These are phyloP conservation scores for Monodelphis domestica DNA, from an alignment of 2,797 vertebrate species.

Conservation along the genomic window DNA sequence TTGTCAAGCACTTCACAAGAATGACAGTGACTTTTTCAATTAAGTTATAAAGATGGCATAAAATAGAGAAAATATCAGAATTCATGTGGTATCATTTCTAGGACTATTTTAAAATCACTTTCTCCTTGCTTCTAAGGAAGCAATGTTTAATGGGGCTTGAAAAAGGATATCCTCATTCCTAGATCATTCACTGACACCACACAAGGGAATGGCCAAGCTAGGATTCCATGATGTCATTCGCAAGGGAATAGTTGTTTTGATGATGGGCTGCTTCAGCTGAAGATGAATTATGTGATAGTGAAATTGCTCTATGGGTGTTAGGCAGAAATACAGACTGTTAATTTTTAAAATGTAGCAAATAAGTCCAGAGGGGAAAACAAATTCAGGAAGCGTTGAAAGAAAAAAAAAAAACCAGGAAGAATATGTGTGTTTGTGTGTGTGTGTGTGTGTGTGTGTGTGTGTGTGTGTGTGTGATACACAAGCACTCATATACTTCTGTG, in stretches of 20 bases:
- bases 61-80: slow-evolving; percentile 4
- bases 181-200: neutral
- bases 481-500: neutral
- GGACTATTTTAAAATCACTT: neutral
- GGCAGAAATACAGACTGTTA: slow-evolving; percentile 2
- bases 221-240: neutral
- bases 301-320: neutral
- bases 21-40: neutral
- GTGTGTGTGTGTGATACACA: neutral
- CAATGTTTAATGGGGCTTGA: neutral
- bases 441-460: neutral
- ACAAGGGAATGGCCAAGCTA: neutral
- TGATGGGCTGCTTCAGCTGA: neutral
- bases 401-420: slow-evolving; percentile 16
- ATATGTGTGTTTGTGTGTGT: neutral
- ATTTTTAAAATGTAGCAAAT: slow-evolving; percentile 29
- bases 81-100: neutral
- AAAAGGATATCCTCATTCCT: neutral
- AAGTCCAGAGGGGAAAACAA: slow-evolving; percentile 32
- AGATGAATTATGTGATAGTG: neutral
- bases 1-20: slow-evolving; percentile 31
- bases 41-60: slow-evolving; percentile 44
- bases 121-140: slow-evolving; percentile 49
- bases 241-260: neutral
- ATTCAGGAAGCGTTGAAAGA: slow-evolving; percentile 28